Conservation (phyloP, 1,140 invertebrate genomes). For the Coboldia fuscipes region DNA sequence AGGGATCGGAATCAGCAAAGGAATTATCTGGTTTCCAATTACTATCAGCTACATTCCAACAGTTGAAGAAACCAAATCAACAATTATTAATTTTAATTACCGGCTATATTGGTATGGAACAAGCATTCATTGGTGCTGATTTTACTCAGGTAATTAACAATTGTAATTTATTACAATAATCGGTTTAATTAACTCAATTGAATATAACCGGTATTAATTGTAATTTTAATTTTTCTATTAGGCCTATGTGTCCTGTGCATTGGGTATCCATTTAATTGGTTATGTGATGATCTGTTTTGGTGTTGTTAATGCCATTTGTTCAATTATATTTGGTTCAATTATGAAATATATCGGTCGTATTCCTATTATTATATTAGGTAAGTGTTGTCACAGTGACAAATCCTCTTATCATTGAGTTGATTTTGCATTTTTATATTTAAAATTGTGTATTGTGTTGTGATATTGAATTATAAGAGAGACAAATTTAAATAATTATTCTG, state of each 20-base stretch:
- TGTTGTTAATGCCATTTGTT: conserved; percentile 72
- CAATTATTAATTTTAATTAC: conserved; percentile 86
- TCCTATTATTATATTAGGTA: conserved; percentile 57
- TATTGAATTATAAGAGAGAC: too few species aligned
- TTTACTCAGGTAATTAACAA: conserved; percentile 57
- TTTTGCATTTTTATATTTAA: too few species aligned
- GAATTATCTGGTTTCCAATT: conserved; percentile 59
- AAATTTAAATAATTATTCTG: too few species aligned
- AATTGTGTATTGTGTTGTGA: too few species aligned
- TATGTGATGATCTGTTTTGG: conserved; percentile 94
- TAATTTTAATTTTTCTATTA: conserved; percentile 24
- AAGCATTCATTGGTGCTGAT: conserved; percentile 86
- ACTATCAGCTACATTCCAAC: conserved; percentile 71
- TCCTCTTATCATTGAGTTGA: too few species aligned
- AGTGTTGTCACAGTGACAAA: too few species aligned
- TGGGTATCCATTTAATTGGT: conserved; percentile 77
- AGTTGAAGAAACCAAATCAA: conserved; percentile 75
- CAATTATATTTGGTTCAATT: conserved; percentile 68
- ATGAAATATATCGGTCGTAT: conserved; percentile 82
- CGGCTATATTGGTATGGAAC: conserved; percentile 91
- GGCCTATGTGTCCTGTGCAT: conserved; percentile 81
- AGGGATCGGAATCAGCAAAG: conserved; percentile 34
- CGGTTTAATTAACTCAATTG: not conserved
- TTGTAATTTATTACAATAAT: not conserved
- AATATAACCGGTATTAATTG: not conserved